These are phyloP conservation scores for Aproaerema taeniolella DNA, from an alignment of 2,888 invertebrate species.

Conservation along the genomic window DNA sequence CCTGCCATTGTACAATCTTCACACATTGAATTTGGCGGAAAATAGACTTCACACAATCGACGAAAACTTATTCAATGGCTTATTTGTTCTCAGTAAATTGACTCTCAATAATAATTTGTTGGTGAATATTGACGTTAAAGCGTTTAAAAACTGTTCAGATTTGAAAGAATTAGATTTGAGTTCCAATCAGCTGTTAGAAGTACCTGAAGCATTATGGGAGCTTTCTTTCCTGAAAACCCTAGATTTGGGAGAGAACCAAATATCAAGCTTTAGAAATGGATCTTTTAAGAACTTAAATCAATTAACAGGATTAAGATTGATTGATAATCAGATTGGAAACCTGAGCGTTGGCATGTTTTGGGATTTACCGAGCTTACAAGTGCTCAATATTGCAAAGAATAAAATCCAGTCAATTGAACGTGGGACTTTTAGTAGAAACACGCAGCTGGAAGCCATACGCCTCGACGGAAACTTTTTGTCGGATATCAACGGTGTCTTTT, in stretches of 20 bases:
- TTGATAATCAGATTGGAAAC: conserved; percentile 93
- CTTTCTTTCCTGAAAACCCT: conserved; percentile 90
- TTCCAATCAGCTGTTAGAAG: conserved; percentile 88
- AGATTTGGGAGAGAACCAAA: conserved; percentile 94
- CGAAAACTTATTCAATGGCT: conserved; percentile 88
- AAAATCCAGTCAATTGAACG: conserved; percentile 91
- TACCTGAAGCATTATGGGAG: conserved; percentile 90
- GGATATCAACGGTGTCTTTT: conserved; percentile 93
- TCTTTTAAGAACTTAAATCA: conserved; percentile 91
- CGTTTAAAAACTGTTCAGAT: conserved; percentile 92
- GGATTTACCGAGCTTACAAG: conserved; percentile 89
- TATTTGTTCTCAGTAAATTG: conserved; percentile 89
- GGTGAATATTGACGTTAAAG: conserved; percentile 85
- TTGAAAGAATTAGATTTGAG: conserved; percentile 93
- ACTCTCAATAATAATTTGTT: conserved; percentile 92
- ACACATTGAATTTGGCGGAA: conserved; percentile 92
- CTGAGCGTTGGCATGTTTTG: conserved; percentile 91
- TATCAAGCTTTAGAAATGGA: conserved; percentile 88
- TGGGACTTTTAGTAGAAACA: conserved; percentile 89
- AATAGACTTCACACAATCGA: conserved; percentile 90
- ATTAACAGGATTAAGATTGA: conserved; percentile 90
- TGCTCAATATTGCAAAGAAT: conserved; percentile 92
- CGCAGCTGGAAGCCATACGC: conserved; percentile 89
- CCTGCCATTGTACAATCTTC: conserved; percentile 90
- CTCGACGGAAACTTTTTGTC: conserved; percentile 92